These are phyloP conservation scores for Leucopsar rothschildi DNA, from an alignment of 2,113 vertebrate genomes.

Conservation along the genomic window DNA sequence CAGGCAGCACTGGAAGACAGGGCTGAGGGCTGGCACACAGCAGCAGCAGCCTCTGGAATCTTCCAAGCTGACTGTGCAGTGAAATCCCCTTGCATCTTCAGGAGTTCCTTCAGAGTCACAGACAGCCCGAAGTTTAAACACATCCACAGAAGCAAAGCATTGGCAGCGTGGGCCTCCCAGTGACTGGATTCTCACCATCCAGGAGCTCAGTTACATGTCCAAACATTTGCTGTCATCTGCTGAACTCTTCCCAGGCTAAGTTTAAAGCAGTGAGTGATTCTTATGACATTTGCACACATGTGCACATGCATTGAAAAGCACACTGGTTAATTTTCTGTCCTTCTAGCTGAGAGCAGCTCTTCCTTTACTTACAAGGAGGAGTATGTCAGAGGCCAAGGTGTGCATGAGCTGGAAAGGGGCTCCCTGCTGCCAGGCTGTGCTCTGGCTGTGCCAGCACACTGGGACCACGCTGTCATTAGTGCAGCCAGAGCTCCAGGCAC, in stretches of 20 bases:
- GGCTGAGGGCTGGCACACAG: neutral
- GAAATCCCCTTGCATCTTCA: conserved; percentile 23
- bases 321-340: neutral
- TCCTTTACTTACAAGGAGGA: neutral
- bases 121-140: conserved; percentile 6
- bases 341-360: neutral
- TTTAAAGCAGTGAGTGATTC: neutral
- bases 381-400: neutral
- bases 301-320: too few species aligned
- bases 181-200: neutral
- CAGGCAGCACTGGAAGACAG: neutral
- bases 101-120: neutral
- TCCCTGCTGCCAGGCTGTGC: neutral
- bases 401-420: neutral
- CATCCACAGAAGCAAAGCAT: neutral
- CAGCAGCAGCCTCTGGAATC: neutral
- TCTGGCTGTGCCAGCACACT: neutral
- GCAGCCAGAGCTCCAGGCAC: neutral
- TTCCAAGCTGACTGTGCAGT: fast-evolving
- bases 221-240: neutral
- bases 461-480: neutral
- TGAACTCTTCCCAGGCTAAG: neutral
- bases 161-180: neutral
- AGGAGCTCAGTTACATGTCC: neutral
- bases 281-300: fast-evolving